A percentile compares a stretch with the other conserved stretches of the same genome.
phyloP scores from a whole-genome alignment of 2,113 vertebrate species.

The Vanacampus margaritifer region DNA sequence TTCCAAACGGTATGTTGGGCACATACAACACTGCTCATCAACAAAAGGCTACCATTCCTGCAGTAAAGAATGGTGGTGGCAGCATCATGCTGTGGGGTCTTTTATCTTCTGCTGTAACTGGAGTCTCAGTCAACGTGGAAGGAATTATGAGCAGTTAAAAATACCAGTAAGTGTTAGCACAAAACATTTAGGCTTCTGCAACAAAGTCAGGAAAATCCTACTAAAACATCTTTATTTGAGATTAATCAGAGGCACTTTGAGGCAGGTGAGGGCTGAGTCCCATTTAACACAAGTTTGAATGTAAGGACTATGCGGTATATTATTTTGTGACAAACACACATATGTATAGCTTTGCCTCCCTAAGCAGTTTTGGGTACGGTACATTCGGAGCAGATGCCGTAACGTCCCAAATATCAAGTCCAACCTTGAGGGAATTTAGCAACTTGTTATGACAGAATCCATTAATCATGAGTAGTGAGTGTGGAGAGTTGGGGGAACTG shows the following conservation, averaged over 20 bases:
- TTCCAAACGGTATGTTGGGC: too few relatives aligned
- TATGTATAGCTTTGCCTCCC: constrained; percentile 7
- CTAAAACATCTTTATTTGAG: neutral
- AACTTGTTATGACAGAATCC: constrained; percentile 35
- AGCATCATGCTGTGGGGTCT: too few relatives aligned
- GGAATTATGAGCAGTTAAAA: neutral
- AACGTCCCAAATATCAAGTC: constrained; percentile 10
- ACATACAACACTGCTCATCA: too few relatives aligned
- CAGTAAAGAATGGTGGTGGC: too few relatives aligned
- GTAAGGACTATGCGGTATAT: neutral
- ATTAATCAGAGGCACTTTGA: neutral
- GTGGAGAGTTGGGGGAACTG: neutral
- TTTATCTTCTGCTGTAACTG: neutral
- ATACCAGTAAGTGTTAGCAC: neutral
- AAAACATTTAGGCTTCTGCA: neutral
- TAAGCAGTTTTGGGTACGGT: constrained; percentile 11
- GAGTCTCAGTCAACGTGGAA: neutral
- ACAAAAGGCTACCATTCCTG: too few relatives aligned
- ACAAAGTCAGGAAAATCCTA: neutral
- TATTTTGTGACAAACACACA: neutral
- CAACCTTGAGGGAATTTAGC: constrained; percentile 29
- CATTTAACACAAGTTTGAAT: neutral
- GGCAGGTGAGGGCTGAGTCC: neutral
- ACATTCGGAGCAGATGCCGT: constrained; percentile 20
- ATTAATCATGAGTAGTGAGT: constrained; percentile 45